Percentiles rank a stretch among this genome's conserved stretches.
These are phyloP conservation scores for Parazoanthus atlanticus DNA, from an alignment of 92 coral and sea anemone genomes.

Conservation along the genomic window DNA sequence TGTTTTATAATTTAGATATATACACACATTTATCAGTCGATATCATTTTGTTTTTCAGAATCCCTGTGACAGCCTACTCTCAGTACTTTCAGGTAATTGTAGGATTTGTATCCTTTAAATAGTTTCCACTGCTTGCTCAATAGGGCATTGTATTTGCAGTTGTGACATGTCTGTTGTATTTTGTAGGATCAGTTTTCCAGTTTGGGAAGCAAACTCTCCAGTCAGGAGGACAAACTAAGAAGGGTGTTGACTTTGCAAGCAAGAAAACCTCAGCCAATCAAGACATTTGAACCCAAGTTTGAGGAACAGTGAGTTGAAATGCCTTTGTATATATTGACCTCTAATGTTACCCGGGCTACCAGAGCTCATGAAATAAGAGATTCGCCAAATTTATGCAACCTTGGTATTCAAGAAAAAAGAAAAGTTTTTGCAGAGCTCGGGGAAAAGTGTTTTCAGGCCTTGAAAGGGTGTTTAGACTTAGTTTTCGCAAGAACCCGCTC, in stretches of 20 bases:
- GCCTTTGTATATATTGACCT: no score
- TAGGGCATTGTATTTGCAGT: background rate
- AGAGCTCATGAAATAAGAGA: no score
- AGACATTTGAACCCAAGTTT: conserved; percentile 92
- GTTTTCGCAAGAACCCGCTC: no score
- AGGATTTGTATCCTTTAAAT: background rate
- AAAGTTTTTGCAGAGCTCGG: background rate
- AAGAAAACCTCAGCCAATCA: conserved; percentile 83
- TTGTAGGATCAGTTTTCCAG: conserved; percentile 1
- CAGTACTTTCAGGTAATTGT: conserved; percentile 66
- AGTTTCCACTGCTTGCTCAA: background rate
- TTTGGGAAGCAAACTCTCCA: conserved; percentile 29
- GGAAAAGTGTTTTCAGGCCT: background rate
- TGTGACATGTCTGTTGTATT: conserved; percentile 28
- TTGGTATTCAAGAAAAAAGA: no score
- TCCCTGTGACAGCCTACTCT: conserved; percentile 66
- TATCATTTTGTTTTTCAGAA: conserved; percentile 46
- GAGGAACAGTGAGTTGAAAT: conserved; percentile 83
- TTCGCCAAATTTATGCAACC: background rate
- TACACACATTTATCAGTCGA: no score
- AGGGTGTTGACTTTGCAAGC: conserved; percentile 82
- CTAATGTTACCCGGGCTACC: no score
- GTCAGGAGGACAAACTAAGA: conserved; percentile 51
- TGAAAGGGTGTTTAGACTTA: no score
- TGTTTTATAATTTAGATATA: no score